Base-by-base conservation (phyloP, 2,113 vertebrate species). In the Verasper variegatus region DNA sequence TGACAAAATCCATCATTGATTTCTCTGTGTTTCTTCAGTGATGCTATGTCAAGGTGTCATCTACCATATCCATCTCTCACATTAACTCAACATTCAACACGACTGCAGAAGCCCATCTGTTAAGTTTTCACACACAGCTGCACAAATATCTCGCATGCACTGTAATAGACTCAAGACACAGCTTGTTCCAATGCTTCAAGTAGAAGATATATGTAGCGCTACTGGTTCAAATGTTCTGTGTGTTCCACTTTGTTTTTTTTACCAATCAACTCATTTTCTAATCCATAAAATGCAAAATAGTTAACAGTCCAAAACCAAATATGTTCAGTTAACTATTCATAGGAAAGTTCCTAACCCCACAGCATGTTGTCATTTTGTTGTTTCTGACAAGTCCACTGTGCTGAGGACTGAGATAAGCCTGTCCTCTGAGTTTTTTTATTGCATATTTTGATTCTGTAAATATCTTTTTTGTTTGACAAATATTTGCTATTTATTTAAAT, bases 161-260 rank as follows among this genome's bases (percentile, higher is more conserved):
- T 60, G 45, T 64, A 71, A 67, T 61, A 42, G 76, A 72, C 18
- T 27, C 8, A 18, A 65, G 9, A 51, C 20, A 4, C n/a, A 37
- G 21, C 59, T 27, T 47, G 24, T 35, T 58, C 52, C 55, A 14
- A 5, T 0, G 4, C 23, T 66, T 20, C 55, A 62, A 14, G 57
- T 15, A 12, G 1, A 14, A 56, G 8, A 45, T n/a, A 45, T 27
- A 21, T n/a, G 35, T 4, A 23, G 7, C 20, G 27, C 42, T 31
- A 17, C 18, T 45, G 40, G 9, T 27, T 27, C 40, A 8, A 20
- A 1, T 13, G 1, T 20, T 67, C 52, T 27, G 12, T 65, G 51
- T 31, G 26, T 14, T 56, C 6, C 20, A 52, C 51, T 2, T 9
- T 52, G 8, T 37, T 37, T 9, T 37, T 2, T 37, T 10, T 37